Base-by-base conservation (phyloP, 1,140 invertebrate species). In the Saxidomus purpurata region DNA sequence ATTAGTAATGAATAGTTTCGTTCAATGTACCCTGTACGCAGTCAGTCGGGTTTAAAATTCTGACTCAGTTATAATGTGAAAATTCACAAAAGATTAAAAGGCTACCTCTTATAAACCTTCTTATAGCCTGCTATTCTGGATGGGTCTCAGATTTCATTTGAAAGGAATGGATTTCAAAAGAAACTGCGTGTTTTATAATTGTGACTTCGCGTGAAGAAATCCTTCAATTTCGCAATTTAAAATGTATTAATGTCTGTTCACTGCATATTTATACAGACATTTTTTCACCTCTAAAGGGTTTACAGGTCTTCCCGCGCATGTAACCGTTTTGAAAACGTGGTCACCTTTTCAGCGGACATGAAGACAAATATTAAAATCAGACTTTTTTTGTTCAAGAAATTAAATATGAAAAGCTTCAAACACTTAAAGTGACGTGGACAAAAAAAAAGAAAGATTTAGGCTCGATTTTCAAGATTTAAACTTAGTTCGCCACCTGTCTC, bases 1-100 rank as follows among this genome's bases (percentile, higher is more conserved):
- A 63, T 63, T 28, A 28, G 67, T 71, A 71, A 71, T 71, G 67
- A 71, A 71, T 71, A 71, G 67, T 38, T 71, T 38, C 34, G 34
- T 36, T 71, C 36, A 71, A 71, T 71, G 67, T 71, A 71, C 67
- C 67, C 67, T 19, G 67, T 71, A 34, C 38, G 67, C 67, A 71
- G 36, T n/a, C 67, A 71, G 67, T 71, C 31, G 38, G 6, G 34
- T 38, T 22, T 71, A 8, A 71, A 36, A 38, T 71, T 71, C 67
- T 71, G 67, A 71, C 67, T 71, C 67, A 71, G 67, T 71, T 63
- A 38, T 19, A 71, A 71, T 71, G 67, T 38, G 67, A 71, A 71
- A 38, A 17, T 40, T 71, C 13, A 71, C 67, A 71, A 71, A 31
- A 71, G 67, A 71, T 71, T 71, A 71, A 71, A 71, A 71, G 15